phyloP scores from a whole-genome alignment of 2,888 invertebrate species.

The Nezara viridula region DNA sequence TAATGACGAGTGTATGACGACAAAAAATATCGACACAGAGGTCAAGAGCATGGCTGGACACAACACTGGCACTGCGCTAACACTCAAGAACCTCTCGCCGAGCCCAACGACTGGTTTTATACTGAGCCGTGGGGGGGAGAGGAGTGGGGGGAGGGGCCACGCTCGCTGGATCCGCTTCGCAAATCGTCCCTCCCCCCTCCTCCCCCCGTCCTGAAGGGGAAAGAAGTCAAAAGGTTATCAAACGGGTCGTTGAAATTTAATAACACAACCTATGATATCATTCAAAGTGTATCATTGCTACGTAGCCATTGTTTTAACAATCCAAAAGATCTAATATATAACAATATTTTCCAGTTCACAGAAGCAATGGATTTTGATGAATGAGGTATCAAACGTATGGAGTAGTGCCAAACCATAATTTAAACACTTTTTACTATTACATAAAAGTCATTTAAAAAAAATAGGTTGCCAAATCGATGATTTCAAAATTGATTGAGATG shows the following conservation, averaged over 20 bases:
- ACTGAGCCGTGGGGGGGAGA: neutral
- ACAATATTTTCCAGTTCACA: too few species aligned
- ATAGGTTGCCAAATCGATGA: too few species aligned
- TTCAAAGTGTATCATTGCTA: neutral
- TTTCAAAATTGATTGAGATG: too few species aligned
- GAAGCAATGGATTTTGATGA: too few species aligned
- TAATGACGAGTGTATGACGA: constrained; percentile 8
- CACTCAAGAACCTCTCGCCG: neutral
- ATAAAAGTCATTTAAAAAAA: too few species aligned
- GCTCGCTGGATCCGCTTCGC: neutral
- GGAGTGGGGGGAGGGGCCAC: neutral
- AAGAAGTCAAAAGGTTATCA: neutral
- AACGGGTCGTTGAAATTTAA: neutral
- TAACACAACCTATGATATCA: neutral
- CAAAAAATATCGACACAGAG: constrained; percentile 16
- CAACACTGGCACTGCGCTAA: constrained; percentile 33
- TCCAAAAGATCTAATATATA: too few species aligned
- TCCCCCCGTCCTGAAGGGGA: too few species aligned
- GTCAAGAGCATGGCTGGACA: constrained; percentile 15
- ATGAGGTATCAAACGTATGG: too few species aligned
- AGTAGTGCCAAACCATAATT: too few species aligned
- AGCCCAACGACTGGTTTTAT: neutral
- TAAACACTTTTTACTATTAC: too few species aligned
- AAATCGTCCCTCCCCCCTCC: neutral
- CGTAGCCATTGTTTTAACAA: too few species aligned